These are phyloP conservation scores for Atrichornis clamosus DNA, from an alignment of 2,113 vertebrate species.

Conservation along the genomic window DNA sequence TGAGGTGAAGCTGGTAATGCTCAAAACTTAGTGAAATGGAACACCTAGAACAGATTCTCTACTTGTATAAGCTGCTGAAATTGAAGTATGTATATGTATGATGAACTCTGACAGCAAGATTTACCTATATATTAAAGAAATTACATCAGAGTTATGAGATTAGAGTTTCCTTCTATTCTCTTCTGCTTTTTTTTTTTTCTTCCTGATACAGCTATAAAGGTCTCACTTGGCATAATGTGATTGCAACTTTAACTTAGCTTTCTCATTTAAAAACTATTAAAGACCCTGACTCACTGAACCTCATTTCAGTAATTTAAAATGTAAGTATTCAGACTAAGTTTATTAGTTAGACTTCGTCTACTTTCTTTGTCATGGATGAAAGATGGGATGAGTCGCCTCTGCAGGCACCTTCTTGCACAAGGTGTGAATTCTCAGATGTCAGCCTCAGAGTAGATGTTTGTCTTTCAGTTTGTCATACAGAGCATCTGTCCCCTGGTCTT, in stretches of 20 bases:
- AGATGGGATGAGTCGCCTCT: background rate
- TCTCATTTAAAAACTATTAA: background rate
- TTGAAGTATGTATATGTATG: background rate
- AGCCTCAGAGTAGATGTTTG: background rate
- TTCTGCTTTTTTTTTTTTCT: background rate
- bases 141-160: background rate
- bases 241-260: background rate
- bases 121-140: background rate
- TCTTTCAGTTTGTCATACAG: background rate
- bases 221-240: background rate
- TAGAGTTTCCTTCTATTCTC: background rate
- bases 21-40: background rate
- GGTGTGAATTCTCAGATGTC: background rate
- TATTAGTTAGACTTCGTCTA: background rate
- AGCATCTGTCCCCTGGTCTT: background rate
- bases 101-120: background rate
- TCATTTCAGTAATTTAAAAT: background rate
- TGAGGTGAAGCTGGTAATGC: background rate
- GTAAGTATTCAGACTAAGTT: background rate
- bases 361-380: background rate
- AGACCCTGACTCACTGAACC: background rate
- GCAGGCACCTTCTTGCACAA: background rate
- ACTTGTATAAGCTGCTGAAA: background rate
- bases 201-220: background rate
- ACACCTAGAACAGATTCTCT: background rate